Base-by-base conservation (phyloP, 2,797 vertebrate genomes). In the Microctenopoma stevenorrisi region DNA sequence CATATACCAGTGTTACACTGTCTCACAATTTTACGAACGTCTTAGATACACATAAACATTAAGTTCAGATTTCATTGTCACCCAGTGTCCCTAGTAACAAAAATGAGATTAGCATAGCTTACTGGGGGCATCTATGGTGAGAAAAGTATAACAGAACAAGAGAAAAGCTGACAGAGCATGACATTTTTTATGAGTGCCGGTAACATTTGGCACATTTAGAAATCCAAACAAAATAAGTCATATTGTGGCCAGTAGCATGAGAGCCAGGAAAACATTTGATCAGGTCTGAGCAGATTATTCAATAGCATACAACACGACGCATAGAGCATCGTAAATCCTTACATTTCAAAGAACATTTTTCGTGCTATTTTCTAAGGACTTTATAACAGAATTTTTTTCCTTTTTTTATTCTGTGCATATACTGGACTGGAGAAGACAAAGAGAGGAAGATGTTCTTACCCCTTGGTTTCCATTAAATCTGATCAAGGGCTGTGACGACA, bases 381-480 rank as follows among this genome's bases (percentile, higher is more conserved):
- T 12, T 38, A 22, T 22, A 22, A 22, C 22, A 22, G 22, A 22
- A 22, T 22, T 1, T 22, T 1, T 22, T 22, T 22, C 22, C 22
- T 22, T 22, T 22, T 22, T 22, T 22, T 22, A 22, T 22, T 22
- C 15, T 13, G n/a, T 46, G 13, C n/a, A 37, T 48, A 33, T 14
- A 61, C 6, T 33, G 5, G 15, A 47, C 1, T 26, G 37, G 5
- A 51, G 16, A 43, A 60, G 11, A 60, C 7, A 12, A n/a, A 1
- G 7, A 28, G 22, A 6, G 50, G 74, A 22, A 76, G 1, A 22
- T 26, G 42, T 28, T 78, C 94, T 94, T 93, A 95, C 94, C 94
- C 94, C 94, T 93, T 95, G 93, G 82, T 90, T 95, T 90, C 93
- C 94, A 92, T 91, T 94, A 86, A 95, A 95, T 81, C 91, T 88